These are phyloP conservation scores for Bettongia penicillata DNA, from an alignment of 2,113 vertebrate species.

Conservation along the genomic window DNA sequence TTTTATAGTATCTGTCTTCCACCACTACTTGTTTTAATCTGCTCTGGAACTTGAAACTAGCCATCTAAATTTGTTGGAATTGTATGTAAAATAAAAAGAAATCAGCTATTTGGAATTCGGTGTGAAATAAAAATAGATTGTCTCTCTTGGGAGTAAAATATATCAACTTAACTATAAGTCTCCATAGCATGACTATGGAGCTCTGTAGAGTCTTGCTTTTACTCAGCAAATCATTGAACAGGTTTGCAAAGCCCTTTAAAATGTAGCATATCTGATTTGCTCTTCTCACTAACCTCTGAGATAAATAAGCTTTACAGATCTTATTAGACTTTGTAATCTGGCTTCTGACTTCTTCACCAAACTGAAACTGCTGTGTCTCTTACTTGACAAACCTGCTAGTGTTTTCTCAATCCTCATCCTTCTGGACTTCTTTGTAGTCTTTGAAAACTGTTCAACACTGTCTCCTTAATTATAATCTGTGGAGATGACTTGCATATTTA, in stretches of 20 bases:
- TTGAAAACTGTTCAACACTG: neutral
- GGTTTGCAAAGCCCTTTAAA: too few relatives aligned
- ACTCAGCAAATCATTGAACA: too few relatives aligned
- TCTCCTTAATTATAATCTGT: neutral
- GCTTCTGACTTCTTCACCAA: too few relatives aligned
- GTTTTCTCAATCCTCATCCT: neutral
- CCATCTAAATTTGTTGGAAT: neutral
- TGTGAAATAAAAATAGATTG: neutral
- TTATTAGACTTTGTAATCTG: too few relatives aligned
- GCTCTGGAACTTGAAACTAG: neutral
- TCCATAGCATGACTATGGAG: too few relatives aligned
- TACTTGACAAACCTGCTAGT: neutral
- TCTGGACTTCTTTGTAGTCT: neutral
- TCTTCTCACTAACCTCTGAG: too few relatives aligned
- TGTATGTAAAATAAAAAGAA: neutral
- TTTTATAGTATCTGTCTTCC: neutral
- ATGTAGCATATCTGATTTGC: too few relatives aligned
- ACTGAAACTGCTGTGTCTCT: neutral
- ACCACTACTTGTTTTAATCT: neutral
- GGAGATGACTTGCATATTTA: too few relatives aligned
- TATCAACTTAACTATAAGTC: too few relatives aligned
- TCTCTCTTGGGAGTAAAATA: neutral
- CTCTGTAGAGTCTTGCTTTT: too few relatives aligned
- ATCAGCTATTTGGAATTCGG: neutral
- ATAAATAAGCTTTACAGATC: too few relatives aligned